Evolutionary conservation across 2,888 invertebrate genomes (phyloP).

Genomic region (Heteropelma amictum): DNA sequence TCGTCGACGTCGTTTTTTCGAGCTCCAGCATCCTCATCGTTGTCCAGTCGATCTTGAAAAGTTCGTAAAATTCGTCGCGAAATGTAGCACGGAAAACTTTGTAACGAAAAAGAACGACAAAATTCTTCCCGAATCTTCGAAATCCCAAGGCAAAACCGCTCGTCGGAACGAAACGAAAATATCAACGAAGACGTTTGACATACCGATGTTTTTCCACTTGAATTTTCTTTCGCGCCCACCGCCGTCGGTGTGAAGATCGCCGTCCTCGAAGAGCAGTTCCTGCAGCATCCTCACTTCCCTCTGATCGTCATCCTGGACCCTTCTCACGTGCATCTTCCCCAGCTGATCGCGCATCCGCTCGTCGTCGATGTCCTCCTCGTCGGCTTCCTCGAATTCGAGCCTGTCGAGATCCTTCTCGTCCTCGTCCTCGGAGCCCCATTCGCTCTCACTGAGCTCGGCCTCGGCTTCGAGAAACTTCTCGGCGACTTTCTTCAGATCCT

Average conservation of each 20-base stretch:
- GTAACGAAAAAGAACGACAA: no score
- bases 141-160: no score
- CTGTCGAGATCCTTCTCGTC: constrained; percentile 89
- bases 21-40: constrained; percentile 72
- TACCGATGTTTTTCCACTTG: constrained; percentile 90
- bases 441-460: constrained; percentile 94
- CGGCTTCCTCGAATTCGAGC: constrained; percentile 91
- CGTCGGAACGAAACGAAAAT: no score
- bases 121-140: no score
- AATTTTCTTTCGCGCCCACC: constrained; percentile 89
- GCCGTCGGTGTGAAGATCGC: constrained; percentile 88
- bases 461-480: constrained; percentile 92
- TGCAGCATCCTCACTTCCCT: constrained; percentile 90
- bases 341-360: constrained; percentile 88
- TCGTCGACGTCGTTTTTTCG: constrained; percentile 70
- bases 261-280: constrained; percentile 93
- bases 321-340: constrained; percentile 92
- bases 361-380: constrained; percentile 90
- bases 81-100: no score
- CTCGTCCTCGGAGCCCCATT: constrained; percentile 93
- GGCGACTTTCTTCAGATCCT: constrained; percentile 78
- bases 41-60: constrained; percentile 73
- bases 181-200: no score
- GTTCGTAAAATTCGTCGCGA: constrained; percentile 39
- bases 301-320: constrained; percentile 92